Base-by-base conservation (phyloP, 64 coral and sea anemone species). In the Dendronephthya gigantea region DNA sequence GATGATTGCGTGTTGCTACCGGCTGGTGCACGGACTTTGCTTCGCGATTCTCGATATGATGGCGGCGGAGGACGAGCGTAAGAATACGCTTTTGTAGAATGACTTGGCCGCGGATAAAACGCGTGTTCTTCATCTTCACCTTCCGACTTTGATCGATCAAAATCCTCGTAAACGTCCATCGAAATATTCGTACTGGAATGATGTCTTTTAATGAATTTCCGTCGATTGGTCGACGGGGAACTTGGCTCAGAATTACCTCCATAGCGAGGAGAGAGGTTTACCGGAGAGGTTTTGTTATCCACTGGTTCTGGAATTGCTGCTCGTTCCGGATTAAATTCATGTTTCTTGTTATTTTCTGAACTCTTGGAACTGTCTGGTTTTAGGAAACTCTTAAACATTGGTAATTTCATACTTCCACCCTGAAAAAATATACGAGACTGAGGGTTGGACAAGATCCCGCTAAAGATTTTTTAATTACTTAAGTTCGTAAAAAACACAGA, bases 41-140 rank as follows among this genome's bases (percentile, higher is more conserved):
- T 39, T 15, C 25, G 25, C 22, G 36, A 39, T 79, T 79, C 32
- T 23, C 92, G 89, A 89, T 98, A 98, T 1, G 95, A 98, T 32
- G 95, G 95, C 29, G 95, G 95, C 11, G 95, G 95, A 28, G 95
- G 95, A 19, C 86, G 92, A 55, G 95, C 90, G 48, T 98, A 98
- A 0, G 95, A 98, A 34, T 98, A 98, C 22, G 95, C 95, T 88
- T 90, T 89, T 22, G 89, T 83, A 10, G 89, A 52, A 90, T 79
- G 72, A 39, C 36, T 79, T 2, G n/a, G 56, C 41, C 74, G 85
- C 85, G 14, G 83, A 83, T 25, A 93, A 82, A 11, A 86, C 85
- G 27, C 66, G 74, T 22, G 51, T 59, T 36, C 95, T 90, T 85
- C 88, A 81, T 22, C 51, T 7, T 85, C 88, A 91, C 45, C 43